These are phyloP conservation scores for Euglossa dilemma DNA, from an alignment of 1,140 invertebrate genomes.

Conservation along the genomic window DNA sequence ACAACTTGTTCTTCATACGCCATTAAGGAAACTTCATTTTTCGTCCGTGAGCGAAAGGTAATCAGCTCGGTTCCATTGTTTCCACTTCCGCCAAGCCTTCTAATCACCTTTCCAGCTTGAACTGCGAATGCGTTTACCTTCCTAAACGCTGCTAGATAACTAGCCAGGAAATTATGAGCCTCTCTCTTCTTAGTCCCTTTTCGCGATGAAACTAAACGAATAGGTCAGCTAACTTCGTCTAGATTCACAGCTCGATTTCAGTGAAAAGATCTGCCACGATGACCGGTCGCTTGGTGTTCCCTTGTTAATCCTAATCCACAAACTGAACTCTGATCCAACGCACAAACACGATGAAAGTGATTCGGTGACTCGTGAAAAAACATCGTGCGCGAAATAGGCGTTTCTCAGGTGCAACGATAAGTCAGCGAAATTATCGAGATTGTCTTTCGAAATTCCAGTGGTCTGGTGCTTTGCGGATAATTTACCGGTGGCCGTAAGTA, in stretches of 20 bases:
- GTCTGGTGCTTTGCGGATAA: conserved; percentile 56
- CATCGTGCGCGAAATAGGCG: neutral
- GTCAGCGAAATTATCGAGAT: conserved; percentile 70
- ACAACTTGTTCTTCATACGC: neutral
- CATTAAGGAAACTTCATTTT: conserved; percentile 11
- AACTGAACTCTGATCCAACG: neutral
- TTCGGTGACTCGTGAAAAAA: neutral
- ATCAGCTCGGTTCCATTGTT: neutral
- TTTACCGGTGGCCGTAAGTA: conserved; percentile 68
- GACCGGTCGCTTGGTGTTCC: too few species aligned
- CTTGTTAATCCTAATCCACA: neutral
- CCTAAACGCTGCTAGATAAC: neutral
- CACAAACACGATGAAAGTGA: too few species aligned
- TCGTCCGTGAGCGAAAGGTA: neutral
- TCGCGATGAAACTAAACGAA: neutral
- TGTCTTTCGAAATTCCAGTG: conserved; percentile 68
- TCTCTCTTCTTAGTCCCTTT: too few species aligned
- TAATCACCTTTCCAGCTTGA: neutral
- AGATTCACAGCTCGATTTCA: neutral
- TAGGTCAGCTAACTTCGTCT: neutral
- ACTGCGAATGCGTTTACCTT: neutral
- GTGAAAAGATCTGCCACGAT: neutral
- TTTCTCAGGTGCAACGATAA: conserved; percentile 48
- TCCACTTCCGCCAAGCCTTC: neutral
- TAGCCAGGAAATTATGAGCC: neutral